Evolutionary conservation across 2,888 invertebrate species (phyloP).

Genomic region (Ornithoptera priamus): DNA sequence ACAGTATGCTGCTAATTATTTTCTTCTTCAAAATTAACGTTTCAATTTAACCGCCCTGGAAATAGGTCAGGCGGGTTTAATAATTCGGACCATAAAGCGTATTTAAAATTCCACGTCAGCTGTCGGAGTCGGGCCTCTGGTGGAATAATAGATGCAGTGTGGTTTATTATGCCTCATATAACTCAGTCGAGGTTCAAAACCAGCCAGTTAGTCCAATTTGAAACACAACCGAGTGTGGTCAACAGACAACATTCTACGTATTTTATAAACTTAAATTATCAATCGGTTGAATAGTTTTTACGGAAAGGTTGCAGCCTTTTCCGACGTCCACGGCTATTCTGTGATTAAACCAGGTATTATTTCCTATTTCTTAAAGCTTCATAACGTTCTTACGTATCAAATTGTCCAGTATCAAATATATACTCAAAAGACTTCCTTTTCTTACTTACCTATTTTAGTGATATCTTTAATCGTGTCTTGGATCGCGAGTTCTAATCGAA

Average conservation of each 20-base stretch:
- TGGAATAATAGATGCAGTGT: conserved; percentile 76
- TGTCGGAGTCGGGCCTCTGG: conserved; percentile 51
- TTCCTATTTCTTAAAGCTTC: not conserved
- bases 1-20: conserved; percentile 37
- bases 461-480: too few relatives aligned
- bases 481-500: too few relatives aligned
- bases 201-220: conserved; percentile 72
- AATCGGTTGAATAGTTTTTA: conserved; percentile 31
- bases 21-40: conserved; percentile 54
- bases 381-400: too few relatives aligned
- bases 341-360: not conserved
- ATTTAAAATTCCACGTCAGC: conserved; percentile 73
- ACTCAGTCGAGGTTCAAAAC: conserved; percentile 55
- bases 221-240: conserved; percentile 72
- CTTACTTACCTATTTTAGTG: too few relatives aligned
- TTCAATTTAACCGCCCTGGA: conserved; percentile 45
- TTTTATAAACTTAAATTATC: conserved; percentile 34
- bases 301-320: conserved; percentile 12
- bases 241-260: conserved; percentile 42
- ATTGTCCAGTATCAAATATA: too few relatives aligned
- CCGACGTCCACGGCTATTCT: not conserved
- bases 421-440: too few relatives aligned
- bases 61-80: conserved; percentile 64
- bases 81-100: conserved; percentile 65
- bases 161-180: conserved; percentile 77